These are phyloP conservation scores for Lycopodina hypogea DNA, from an alignment of 37 sponge, comb jelly and placozoan species.

Conservation along the genomic window DNA sequence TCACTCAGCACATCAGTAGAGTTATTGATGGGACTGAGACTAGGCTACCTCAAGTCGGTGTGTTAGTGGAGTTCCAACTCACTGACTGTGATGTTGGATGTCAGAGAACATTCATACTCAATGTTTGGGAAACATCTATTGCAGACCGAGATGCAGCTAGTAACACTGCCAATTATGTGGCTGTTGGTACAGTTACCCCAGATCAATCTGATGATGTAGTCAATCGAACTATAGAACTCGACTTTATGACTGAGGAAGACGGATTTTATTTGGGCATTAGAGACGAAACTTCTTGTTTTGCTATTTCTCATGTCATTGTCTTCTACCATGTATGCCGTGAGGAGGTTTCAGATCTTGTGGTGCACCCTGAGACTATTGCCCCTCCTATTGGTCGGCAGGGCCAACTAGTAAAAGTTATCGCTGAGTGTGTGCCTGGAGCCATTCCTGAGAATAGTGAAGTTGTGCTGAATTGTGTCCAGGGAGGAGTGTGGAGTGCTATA, in stretches of 20 bases:
- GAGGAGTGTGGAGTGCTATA: slow-evolving; percentile 22
- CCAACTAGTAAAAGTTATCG: not conserved
- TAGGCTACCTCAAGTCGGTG: slow-evolving; percentile 16
- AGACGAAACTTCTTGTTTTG: slow-evolving; percentile 15
- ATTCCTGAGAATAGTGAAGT: slow-evolving; percentile 1
- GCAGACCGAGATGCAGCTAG: not conserved
- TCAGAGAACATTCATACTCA: not conserved
- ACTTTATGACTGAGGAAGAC: not conserved
- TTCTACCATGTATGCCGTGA: slow-evolving; percentile 29
- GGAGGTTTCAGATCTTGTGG: not conserved
- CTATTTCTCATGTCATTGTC: slow-evolving; percentile 15
- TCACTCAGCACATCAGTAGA: slow-evolving; percentile 42
- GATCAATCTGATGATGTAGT: not conserved
- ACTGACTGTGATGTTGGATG: slow-evolving; percentile 7
- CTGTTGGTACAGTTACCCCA: not conserved
- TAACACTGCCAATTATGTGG: slow-evolving; percentile 8
- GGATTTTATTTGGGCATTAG: slow-evolving; percentile 34
- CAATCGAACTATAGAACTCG: not conserved
- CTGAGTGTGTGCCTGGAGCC: slow-evolving; percentile 18
- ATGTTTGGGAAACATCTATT: slow-evolving; percentile 18
- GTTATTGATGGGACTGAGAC: slow-evolving; percentile 16
- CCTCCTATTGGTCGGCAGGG: not conserved
- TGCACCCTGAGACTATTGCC: slow-evolving; percentile 4
- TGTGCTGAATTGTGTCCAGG: slow-evolving; percentile 1
- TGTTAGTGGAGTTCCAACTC: slow-evolving; percentile 7